These are phyloP conservation scores for Nephrotoma guestfalica DNA, from an alignment of 2,888 invertebrate genomes.

Conservation along the genomic window DNA sequence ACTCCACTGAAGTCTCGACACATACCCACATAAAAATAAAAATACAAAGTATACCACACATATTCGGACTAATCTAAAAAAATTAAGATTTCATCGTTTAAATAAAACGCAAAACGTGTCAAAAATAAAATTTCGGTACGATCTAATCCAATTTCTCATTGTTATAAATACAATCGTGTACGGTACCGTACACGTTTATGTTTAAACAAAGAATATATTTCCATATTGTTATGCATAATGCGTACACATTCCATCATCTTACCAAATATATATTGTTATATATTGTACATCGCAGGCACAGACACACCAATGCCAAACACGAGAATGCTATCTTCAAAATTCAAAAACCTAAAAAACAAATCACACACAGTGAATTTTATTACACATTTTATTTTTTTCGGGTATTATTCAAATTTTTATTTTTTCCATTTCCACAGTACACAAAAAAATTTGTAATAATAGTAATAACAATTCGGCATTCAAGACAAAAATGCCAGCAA, in stretches of 20 bases:
- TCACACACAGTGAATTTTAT: not conserved
- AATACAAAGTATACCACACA: not conserved
- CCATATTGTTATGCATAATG: not conserved
- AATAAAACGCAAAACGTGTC: not conserved
- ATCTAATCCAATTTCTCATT: not conserved
- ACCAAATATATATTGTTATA: not conserved
- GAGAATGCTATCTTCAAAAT: not conserved
- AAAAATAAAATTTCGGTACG: not conserved
- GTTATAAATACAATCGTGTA: not conserved
- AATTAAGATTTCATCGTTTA: not conserved
- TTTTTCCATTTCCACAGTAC: not conserved
- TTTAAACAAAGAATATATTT: not conserved
- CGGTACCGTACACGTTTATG: not conserved
- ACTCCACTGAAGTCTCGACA: not conserved
- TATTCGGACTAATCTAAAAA: not conserved
- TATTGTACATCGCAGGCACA: not conserved
- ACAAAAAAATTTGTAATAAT: not conserved
- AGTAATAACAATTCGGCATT: not conserved
- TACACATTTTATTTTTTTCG: not conserved
- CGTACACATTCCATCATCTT: not conserved
- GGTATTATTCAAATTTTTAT: not conserved
- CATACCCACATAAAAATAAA: not conserved
- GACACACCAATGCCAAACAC: not conserved
- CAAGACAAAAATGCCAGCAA: not conserved
- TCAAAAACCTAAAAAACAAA: not conserved